Conservation (phyloP, 2,113 vertebrate genomes). For the Rhagologus leucostigma region DNA sequence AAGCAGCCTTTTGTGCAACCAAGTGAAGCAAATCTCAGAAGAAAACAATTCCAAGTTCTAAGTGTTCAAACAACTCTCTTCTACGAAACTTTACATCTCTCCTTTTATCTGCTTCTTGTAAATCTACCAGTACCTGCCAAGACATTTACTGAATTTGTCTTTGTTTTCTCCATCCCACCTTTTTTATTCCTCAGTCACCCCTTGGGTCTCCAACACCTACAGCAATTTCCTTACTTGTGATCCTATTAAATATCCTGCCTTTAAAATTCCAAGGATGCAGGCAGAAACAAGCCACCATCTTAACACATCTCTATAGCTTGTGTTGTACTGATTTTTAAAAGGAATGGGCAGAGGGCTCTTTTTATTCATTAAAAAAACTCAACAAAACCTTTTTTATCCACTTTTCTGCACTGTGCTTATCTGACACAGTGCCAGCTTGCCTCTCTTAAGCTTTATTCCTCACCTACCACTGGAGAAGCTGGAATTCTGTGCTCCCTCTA, state of each 20-base stretch:
- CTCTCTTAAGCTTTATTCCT: neutral
- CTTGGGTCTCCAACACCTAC: neutral
- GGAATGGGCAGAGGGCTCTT: neutral
- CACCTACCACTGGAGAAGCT: neutral
- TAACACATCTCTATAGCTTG: neutral
- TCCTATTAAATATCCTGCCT: neutral
- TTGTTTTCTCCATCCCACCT: neutral
- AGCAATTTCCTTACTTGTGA: neutral
- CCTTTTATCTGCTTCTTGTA: neutral
- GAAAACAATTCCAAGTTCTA: neutral
- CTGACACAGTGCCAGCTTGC: neutral
- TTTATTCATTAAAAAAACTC: neutral
- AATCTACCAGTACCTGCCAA: neutral
- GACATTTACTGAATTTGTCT: neutral
- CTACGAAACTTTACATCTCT: neutral
- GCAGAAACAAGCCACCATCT: neutral
- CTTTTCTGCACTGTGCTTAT: neutral
- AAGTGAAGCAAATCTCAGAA: slow-evolving; percentile 4
- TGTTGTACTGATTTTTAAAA: neutral
- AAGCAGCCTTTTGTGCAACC: neutral
- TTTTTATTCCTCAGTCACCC: neutral
- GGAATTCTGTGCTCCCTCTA: neutral
- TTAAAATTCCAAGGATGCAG: neutral
- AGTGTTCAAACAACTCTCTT: neutral
- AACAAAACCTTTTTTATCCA: neutral